These are phyloP conservation scores for Chloropsis cyanopogon DNA, from an alignment of 2,113 vertebrate genomes.

Conservation along the genomic window DNA sequence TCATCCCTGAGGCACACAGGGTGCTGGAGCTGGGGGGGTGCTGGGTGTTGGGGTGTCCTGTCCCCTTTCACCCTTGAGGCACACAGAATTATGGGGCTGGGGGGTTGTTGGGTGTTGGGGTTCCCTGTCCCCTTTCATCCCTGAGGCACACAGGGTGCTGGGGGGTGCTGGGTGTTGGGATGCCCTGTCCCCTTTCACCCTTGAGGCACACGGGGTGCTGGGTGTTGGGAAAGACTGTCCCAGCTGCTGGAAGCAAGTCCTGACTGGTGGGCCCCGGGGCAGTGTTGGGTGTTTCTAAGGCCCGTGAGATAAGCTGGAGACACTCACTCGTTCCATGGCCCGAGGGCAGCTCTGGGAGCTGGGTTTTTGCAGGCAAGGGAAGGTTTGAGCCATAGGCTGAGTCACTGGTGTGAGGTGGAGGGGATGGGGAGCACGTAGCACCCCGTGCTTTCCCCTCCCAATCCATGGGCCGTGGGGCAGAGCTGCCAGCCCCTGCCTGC, in stretches of 20 bases:
- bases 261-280: background rate
- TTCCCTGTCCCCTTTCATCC: too few species aligned
- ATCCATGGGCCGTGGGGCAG: fast-evolving
- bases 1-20: background rate
- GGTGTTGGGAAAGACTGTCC: background rate
- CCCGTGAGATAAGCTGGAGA: background rate
- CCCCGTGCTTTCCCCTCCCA: background rate
- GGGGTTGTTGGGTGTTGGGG: background rate
- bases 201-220: background rate
- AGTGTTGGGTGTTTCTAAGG: background rate
- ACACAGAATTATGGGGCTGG: too few species aligned
- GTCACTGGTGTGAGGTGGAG: background rate
- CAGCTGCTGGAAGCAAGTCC: background rate
- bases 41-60: background rate
- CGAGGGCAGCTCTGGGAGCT: background rate
- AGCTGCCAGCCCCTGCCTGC: background rate
- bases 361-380: background rate
- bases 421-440: background rate
- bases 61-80: background rate
- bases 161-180: background rate
- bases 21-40: too few species aligned
- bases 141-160: too few species aligned
- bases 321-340: background rate
- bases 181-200: background rate
- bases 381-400: background rate